Conservation (phyloP, 2,888 invertebrate genomes). For the Ophion ventricosus region DNA sequence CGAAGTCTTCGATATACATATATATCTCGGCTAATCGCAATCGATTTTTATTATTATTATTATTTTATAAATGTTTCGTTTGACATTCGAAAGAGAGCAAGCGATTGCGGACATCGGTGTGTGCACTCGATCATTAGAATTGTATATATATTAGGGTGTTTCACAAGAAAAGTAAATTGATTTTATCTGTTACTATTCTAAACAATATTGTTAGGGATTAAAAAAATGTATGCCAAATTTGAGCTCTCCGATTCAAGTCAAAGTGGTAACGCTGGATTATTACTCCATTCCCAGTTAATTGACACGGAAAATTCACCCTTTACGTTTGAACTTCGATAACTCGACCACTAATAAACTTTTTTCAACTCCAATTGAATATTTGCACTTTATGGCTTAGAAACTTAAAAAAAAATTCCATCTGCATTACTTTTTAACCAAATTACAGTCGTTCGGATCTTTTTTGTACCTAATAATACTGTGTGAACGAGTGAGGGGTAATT, state of each 20-base stretch:
- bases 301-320: too few relatives aligned
- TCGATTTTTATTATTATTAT: conserved; percentile 45
- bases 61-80: conserved; percentile 26
- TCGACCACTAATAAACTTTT: too few relatives aligned
- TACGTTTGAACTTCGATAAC: too few relatives aligned
- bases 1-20: conserved; percentile 59
- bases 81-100: background rate
- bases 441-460: too few relatives aligned
- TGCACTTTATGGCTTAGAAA: too few relatives aligned
- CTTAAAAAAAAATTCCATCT: too few relatives aligned
- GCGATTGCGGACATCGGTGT: conserved; percentile 9
- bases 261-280: background rate
- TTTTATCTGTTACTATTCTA: background rate
- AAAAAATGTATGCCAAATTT: background rate
- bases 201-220: background rate
- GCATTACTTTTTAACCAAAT: background rate
- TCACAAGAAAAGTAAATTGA: background rate
- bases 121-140: conserved; percentile 2
- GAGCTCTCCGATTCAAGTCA: background rate
- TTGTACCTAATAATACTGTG: too few relatives aligned
- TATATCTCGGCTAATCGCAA: conserved; percentile 46
- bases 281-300: background rate
- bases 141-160: background rate
- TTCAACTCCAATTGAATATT: too few relatives aligned
- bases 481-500: too few relatives aligned